Conservation (phyloP, 2,888 invertebrate species). For the Pseudococcus viburni region DNA sequence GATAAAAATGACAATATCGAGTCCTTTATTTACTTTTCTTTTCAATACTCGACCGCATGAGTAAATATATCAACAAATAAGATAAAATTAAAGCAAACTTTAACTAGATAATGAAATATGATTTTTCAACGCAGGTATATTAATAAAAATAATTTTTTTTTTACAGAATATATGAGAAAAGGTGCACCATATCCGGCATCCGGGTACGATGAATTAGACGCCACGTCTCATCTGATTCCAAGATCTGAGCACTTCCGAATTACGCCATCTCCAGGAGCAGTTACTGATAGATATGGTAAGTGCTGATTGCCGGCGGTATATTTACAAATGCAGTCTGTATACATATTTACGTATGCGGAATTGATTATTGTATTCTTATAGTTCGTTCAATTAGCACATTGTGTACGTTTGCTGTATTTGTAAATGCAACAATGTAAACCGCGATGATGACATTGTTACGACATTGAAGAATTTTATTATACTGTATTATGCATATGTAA, state of each 20-base stretch:
- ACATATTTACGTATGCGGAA: background rate
- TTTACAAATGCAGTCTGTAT: background rate
- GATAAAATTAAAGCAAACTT: background rate
- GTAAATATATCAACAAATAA: background rate
- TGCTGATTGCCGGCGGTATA: conserved; percentile 54
- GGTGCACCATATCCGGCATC: conserved; percentile 74
- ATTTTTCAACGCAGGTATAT: background rate
- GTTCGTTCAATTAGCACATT: conserved; percentile 10
- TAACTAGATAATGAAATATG: background rate
- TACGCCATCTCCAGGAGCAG: conserved; percentile 77
- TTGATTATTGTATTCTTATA: background rate
- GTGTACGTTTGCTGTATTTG: background rate
- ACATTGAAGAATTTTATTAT: conserved; percentile 14
- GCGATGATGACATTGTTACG: conserved; percentile 6
- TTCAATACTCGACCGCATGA: background rate
- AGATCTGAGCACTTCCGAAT: conserved; percentile 76
- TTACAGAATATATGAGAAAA: conserved; percentile 75
- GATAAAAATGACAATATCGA: background rate
- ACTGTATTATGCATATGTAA: background rate
- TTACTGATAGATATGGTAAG: conserved; percentile 77
- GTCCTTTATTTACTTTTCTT: background rate
- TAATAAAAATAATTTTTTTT: conserved; percentile 25
- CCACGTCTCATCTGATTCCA: conserved; percentile 70
- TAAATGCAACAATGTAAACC: conserved; percentile 35
- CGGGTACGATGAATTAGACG: conserved; percentile 79